Conservation (phyloP, 2,888 invertebrate species). For the Octonoba sinensis region DNA sequence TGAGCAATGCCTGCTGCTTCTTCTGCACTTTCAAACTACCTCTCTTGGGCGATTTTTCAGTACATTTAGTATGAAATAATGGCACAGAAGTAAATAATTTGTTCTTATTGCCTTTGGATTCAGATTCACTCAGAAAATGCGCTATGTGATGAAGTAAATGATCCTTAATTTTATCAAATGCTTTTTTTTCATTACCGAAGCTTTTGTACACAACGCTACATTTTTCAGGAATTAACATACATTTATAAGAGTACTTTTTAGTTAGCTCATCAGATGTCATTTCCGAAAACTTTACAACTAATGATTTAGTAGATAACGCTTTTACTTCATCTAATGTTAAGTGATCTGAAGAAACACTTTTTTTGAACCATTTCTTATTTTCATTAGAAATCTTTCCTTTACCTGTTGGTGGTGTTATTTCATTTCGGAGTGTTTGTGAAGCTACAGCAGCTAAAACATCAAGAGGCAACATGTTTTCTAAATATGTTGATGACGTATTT, state of each 20-base stretch:
- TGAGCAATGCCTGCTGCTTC: conserved; percentile 1
- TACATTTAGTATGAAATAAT: too few species aligned
- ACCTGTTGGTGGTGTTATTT: not conserved
- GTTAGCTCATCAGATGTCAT: conserved; percentile 74
- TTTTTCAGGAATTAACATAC: conserved; percentile 73
- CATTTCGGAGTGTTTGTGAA: conserved; percentile 72
- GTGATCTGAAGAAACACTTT: conserved; percentile 1
- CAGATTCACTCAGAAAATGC: not conserved
- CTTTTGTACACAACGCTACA: conserved; percentile 74
- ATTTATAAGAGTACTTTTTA: conserved; percentile 74
- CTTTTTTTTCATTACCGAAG: conserved; percentile 75
- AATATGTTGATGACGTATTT: not conserved
- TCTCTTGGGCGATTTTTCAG: not conserved
- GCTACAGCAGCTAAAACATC: conserved; percentile 76
- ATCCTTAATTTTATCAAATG: conserved; percentile 73
- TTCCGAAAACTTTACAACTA: conserved; percentile 74
- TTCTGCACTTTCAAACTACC: not conserved
- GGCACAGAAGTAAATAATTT: not conserved
- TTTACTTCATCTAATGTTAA: conserved; percentile 54
- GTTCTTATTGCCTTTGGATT: not conserved
- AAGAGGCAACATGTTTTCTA: conserved; percentile 66
- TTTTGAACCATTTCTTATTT: not conserved
- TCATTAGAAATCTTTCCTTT: not conserved
- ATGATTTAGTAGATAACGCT: conserved; percentile 53
- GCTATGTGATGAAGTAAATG: conserved; percentile 73